These are phyloP conservation scores for Pygoscelis adeliae DNA, from an alignment of 2,113 vertebrate genomes.

Conservation along the genomic window DNA sequence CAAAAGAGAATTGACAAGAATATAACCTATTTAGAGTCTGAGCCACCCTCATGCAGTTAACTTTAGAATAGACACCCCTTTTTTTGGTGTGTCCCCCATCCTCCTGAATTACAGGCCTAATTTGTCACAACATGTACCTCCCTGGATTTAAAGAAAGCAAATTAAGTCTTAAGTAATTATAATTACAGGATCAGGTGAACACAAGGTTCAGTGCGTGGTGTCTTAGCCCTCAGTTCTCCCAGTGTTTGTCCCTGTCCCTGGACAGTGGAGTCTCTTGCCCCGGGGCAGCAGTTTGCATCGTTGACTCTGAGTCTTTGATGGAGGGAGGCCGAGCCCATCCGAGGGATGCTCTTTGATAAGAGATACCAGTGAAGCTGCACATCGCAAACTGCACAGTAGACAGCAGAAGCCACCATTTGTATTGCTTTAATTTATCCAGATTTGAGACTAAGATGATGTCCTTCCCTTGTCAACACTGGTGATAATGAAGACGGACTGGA, in stretches of 20 bases:
- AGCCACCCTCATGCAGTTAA: background rate
- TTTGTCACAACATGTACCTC: constrained; percentile 6
- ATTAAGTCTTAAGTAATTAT: background rate
- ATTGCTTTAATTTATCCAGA: background rate
- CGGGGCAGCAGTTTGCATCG: background rate
- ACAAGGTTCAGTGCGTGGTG: background rate
- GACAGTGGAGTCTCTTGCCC: background rate
- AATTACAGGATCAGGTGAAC: background rate
- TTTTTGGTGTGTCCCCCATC: background rate
- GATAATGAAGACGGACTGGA: background rate
- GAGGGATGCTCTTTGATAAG: background rate
- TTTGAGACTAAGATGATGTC: background rate
- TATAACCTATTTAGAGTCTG: background rate
- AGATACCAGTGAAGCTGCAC: background rate
- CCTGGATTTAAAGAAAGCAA: background rate
- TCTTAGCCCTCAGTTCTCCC: background rate
- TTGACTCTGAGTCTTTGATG: background rate
- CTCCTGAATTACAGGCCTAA: background rate
- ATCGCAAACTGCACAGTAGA: background rate
- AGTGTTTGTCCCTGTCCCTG: background rate
- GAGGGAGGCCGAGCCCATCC: background rate
- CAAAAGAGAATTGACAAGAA: background rate
- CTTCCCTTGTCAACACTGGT: background rate
- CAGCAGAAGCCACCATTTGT: background rate
- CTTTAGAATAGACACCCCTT: background rate